Base-by-base conservation (phyloP, 2,888 invertebrate genomes). In the Cantharis nigra region DNA sequence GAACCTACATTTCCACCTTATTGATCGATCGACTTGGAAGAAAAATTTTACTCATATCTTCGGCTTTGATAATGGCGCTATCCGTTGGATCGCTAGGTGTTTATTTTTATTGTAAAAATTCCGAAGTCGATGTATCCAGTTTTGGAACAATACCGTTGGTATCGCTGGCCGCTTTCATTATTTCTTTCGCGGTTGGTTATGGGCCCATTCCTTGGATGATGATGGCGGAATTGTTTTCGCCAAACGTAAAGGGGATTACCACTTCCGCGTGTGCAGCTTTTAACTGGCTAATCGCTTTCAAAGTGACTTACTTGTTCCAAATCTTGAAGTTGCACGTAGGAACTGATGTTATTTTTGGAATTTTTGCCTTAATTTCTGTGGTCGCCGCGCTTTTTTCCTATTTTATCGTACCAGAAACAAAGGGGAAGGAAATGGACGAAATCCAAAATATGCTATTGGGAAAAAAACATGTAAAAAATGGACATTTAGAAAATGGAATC, bases 151-250 rank as follows among this genome's bases (percentile, higher is more conserved):
- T 86, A 16, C 86, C 85, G 10, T 74, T 85, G 33, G 71, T 82
- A 16, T 82, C 83, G 67, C 74, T 86, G 9, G 80, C 84, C 0
- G 26, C 82, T 9, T 86, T 81, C 79, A 80, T 85, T 18, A 72
- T 86, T 9, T 81, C 90, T 0, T 94, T 93, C 83, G 92, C 93
- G 0, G 86, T 92, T 23, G 94, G 94, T 1, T 92, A 91, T 18
- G 94, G 94, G 0, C 94, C 94, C 0, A 92, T 94, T 26, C 94
- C 94, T 0, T 94, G 94, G 93, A 87, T 94, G 83, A 92, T 94
- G 90, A 83, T 92, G 18, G 89, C 94, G 69, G 94, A 94, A 86
- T 89, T 94, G 63, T 92, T 95, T 82, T 90, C 94, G 7, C 86
- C 91, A 0, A 90, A 93, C 78, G 91, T 91, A 0, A 93, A 92